Conservation (phyloP, 1,140 invertebrate species). For the Bradynema listronoti region DNA sequence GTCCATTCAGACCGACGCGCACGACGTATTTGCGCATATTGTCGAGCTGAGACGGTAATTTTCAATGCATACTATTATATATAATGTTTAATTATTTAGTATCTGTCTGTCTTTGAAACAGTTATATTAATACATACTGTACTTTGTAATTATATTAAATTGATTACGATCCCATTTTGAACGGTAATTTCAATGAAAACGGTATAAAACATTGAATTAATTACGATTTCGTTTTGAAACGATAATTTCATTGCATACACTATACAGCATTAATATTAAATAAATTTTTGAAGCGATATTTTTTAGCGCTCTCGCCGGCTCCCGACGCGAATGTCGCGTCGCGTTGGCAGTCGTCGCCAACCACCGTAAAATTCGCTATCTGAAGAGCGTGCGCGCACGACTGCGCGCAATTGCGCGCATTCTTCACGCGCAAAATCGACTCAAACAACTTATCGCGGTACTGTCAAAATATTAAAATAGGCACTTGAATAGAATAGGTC, state of each 20-base stretch:
- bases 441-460: conserved; percentile 36
- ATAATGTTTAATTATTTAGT: too few relatives aligned
- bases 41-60: conserved; percentile 23
- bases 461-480: too few relatives aligned
- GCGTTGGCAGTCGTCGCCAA: conserved; percentile 26
- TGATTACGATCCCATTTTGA: too few relatives aligned
- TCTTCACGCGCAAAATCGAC: conserved; percentile 27
- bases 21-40: conserved; percentile 19
- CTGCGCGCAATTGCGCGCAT: conserved; percentile 24
- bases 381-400: conserved; percentile 18
- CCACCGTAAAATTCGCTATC: conserved; percentile 19
- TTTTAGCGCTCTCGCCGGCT: conserved; percentile 13
- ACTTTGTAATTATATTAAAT: too few relatives aligned
- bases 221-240: too few relatives aligned
- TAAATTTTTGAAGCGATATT: too few relatives aligned
- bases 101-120: neutral
- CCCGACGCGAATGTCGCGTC: conserved; percentile 10
- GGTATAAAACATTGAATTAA: too few relatives aligned
- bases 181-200: too few relatives aligned
- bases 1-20: conserved; percentile 20
- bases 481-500: too few relatives aligned
- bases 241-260: too few relatives aligned
- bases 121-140: too few relatives aligned
- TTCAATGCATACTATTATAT: conserved; percentile 3
- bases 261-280: too few relatives aligned